Evolutionary conservation across 2,797 vertebrate genomes (phyloP).

Genomic region (Taenioides sp.): DNA sequence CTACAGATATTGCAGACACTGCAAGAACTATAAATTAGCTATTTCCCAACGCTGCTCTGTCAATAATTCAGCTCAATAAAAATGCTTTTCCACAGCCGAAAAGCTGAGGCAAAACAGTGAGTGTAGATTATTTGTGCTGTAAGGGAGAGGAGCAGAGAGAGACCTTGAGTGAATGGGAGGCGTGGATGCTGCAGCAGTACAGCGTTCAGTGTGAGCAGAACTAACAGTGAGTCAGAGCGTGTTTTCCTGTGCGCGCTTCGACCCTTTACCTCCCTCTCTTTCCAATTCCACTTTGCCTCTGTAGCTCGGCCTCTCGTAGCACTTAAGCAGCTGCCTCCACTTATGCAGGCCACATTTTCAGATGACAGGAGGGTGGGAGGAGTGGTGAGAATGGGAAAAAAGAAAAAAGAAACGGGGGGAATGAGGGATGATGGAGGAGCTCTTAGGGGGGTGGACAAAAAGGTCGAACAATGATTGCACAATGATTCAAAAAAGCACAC

Average conservation of each 20-base stretch:
- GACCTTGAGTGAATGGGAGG: constrained; percentile 76
- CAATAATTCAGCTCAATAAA: constrained; percentile 53
- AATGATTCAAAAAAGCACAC: constrained; percentile 66
- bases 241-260: constrained; percentile 43
- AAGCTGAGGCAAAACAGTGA: constrained; percentile 56
- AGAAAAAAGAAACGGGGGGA: constrained; percentile 19
- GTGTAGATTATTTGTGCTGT: constrained; percentile 47
- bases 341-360: constrained; percentile 76
- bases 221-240: constrained; percentile 63
- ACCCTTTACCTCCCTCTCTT: constrained; percentile 64
- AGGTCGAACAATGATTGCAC: constrained; percentile 78
- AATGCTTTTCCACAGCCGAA: constrained; percentile 47
- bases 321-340: constrained; percentile 86
- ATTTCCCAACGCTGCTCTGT: constrained; percentile 28
- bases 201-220: constrained; percentile 62
- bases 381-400: constrained; percentile 21
- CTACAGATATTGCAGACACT: neutral
- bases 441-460: constrained; percentile 67
- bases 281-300: constrained; percentile 60
- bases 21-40: neutral
- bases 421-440: constrained; percentile 47
- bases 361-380: constrained; percentile 65
- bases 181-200: constrained; percentile 74
- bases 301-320: constrained; percentile 65
- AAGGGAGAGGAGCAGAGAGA: constrained; percentile 40